Evolutionary conservation across 2,888 invertebrate species (phyloP).

Genomic region (Torymus aiolomorphi): DNA sequence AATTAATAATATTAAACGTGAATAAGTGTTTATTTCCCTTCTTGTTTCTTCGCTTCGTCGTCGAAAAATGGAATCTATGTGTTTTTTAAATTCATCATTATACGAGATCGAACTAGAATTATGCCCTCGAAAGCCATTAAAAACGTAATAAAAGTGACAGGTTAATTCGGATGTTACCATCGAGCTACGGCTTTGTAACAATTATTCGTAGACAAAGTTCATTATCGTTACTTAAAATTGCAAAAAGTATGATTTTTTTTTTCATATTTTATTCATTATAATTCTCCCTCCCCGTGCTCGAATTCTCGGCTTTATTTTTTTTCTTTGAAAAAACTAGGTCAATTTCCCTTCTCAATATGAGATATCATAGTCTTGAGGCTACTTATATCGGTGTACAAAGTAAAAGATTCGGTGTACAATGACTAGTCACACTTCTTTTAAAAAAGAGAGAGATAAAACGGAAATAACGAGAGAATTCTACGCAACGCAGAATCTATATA

Average conservation of each 20-base stretch:
- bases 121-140: conserved; percentile 38
- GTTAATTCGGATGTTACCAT: conserved; percentile 52
- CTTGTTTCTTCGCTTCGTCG: conserved; percentile 1
- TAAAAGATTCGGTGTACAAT: neutral
- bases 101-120: conserved; percentile 50
- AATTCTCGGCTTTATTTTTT: conserved; percentile 5
- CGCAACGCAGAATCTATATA: conserved; percentile 11
- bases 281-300: neutral
- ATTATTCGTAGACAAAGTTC: conserved; percentile 49
- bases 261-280: conserved; percentile 7
- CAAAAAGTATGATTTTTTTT: conserved; percentile 40
- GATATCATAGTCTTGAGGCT: conserved; percentile 42
- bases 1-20: neutral
- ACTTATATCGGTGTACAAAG: conserved; percentile 5
- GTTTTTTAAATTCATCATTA: conserved; percentile 27
- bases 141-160: conserved; percentile 52
- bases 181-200: conserved; percentile 42
- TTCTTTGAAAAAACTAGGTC: conserved; percentile 23
- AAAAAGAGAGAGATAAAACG: neutral
- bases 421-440: conserved; percentile 19
- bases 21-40: conserved; percentile 14
- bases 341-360: conserved; percentile 53
- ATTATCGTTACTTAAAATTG: conserved; percentile 36
- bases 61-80: conserved; percentile 7
- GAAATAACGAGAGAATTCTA: neutral